These are phyloP conservation scores for Gnathonemus echidnorhynchus DNA, from an alignment of 2,113 vertebrate genomes.

Conservation along the genomic window DNA sequence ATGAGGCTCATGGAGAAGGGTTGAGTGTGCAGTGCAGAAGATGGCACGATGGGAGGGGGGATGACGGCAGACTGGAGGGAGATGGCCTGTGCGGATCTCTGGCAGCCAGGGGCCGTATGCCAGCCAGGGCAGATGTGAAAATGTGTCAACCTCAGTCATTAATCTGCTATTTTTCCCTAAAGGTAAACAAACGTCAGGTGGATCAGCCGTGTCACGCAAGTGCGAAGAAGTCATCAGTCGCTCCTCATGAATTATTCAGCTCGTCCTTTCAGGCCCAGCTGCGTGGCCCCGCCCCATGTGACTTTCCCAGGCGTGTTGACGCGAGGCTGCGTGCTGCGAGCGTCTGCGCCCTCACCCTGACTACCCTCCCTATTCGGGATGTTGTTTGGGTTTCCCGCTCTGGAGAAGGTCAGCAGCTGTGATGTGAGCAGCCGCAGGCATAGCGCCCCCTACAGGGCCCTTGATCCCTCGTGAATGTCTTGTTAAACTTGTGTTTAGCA, in stretches of 20 bases:
- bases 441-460: not conserved
- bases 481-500: not conserved
- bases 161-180: not conserved
- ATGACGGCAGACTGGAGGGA: constrained; percentile 5
- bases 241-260: not conserved
- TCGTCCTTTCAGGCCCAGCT: not conserved
- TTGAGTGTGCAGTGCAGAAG: not conserved
- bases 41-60: not conserved
- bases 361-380: not conserved
- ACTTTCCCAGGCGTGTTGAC: not conserved
- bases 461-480: not conserved
- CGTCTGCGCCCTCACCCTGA: not conserved
- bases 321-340: not conserved
- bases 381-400: not conserved
- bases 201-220: not conserved
- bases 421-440: not conserved
- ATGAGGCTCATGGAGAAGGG: not conserved
- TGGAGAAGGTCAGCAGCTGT: not conserved
- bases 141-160: not conserved
- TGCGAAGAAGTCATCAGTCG: not conserved
- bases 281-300: not conserved
- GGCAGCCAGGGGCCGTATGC: not conserved
- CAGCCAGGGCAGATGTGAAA: not conserved
- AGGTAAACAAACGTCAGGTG: not conserved
- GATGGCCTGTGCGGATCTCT: not conserved